These are phyloP conservation scores for Aspidoscelis tigris DNA, from an alignment of 2,113 vertebrate species.

Conservation along the genomic window DNA sequence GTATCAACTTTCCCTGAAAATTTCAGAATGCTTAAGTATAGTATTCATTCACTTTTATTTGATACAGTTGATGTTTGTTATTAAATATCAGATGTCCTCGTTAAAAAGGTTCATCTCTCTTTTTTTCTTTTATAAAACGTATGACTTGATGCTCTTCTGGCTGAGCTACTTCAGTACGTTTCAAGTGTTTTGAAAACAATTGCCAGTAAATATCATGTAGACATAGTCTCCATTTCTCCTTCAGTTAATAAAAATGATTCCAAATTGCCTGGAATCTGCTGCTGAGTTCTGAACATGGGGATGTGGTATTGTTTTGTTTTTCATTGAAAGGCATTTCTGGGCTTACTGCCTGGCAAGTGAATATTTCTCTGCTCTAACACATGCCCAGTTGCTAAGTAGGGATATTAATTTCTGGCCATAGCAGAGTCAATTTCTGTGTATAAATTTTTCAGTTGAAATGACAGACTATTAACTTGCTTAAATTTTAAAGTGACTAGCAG, in stretches of 20 bases:
- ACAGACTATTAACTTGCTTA: no score
- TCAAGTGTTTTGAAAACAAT: not conserved
- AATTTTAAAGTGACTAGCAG: no score
- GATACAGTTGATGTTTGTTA: not conserved
- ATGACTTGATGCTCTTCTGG: not conserved
- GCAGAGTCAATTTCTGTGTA: not conserved
- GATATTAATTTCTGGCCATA: not conserved
- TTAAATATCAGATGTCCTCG: not conserved
- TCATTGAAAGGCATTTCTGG: slow-evolving; percentile 3
- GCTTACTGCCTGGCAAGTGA: not conserved
- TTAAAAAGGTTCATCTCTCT: not conserved
- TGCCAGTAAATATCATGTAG: not conserved
- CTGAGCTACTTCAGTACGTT: no score
- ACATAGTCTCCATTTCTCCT: not conserved
- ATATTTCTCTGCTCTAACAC: not conserved
- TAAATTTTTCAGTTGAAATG: not conserved
- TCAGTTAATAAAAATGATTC: not conserved
- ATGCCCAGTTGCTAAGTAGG: slow-evolving; percentile 9
- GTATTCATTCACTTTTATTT: not conserved
- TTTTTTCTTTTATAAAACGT: no score
- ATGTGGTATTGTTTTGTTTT: not conserved
- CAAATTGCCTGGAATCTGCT: slow-evolving; percentile 6
- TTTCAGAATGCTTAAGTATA: not conserved
- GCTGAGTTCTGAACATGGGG: not conserved
- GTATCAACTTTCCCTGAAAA: not conserved